These are phyloP conservation scores for Papilio elwesi DNA, from an alignment of 2,888 invertebrate genomes.

Conservation along the genomic window DNA sequence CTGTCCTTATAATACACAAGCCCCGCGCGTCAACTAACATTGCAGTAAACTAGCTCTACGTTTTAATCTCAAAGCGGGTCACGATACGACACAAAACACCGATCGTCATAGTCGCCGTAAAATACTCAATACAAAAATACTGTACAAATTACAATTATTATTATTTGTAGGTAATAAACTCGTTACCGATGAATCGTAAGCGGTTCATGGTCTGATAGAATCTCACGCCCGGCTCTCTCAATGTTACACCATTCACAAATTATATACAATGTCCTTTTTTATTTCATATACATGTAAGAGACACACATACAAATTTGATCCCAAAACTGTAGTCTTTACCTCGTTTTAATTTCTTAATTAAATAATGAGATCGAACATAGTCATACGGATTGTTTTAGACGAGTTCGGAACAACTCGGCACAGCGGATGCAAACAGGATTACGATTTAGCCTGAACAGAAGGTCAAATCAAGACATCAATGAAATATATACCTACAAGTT, in stretches of 20 bases:
- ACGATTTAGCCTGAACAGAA: slow-evolving; percentile 28
- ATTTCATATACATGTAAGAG: slow-evolving; percentile 77
- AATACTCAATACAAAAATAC: slow-evolving; percentile 83
- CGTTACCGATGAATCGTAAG: slow-evolving; percentile 70
- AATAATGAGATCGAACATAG: slow-evolving; percentile 84
- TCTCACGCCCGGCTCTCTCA: slow-evolving; percentile 64
- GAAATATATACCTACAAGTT: slow-evolving; percentile 48
- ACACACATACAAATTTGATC: slow-evolving; percentile 84
- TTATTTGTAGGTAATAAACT: slow-evolving; percentile 79
- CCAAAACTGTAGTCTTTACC: slow-evolving; percentile 84
- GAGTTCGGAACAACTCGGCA: slow-evolving; percentile 50
- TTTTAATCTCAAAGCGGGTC: slow-evolving; percentile 77
- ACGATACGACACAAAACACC: slow-evolving; percentile 32
- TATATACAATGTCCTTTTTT: slow-evolving; percentile 75
- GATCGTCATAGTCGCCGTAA: slow-evolving; percentile 64
- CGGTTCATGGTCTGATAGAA: slow-evolving; percentile 69
- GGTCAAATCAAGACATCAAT: slow-evolving; percentile 32
- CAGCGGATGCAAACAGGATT: slow-evolving; percentile 17
- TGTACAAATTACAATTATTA: slow-evolving; percentile 81
- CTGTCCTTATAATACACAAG: slow-evolving; percentile 77
- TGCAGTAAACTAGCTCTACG: slow-evolving; percentile 74
- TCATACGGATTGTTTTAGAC: slow-evolving; percentile 75
- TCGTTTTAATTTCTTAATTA: slow-evolving; percentile 80
- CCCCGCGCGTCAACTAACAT: slow-evolving; percentile 73
- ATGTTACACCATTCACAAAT: slow-evolving; percentile 81